Evolutionary conservation across 1,140 invertebrate genomes (phyloP), one percentile per base, ranked within the genome.

Genomic region (Drosophila repleta): DNA sequence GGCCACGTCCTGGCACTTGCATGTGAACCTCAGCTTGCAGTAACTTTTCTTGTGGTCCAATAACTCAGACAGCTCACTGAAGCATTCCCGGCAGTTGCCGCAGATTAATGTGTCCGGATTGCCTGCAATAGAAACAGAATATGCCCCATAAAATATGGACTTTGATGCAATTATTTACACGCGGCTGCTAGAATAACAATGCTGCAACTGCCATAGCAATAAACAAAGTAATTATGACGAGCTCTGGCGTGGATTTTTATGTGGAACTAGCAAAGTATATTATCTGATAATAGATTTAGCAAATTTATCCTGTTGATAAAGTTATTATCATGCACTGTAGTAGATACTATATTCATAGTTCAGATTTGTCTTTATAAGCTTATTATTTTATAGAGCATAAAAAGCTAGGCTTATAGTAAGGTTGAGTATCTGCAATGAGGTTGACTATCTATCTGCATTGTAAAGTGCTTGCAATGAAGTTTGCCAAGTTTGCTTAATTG

Each of bases 41-140:
- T 96, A 96, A 74, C 94, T 94, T 91, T 96, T 96, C 92, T 97
- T 97, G 93, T 97, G 96, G 84, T 97, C 96, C 75, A 97, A 94
- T 80, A 97, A 93, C 82, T 96, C 96, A 84, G 95, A 94, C 32
- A 97, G 93, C 77, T 96, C 96, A 52, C 94, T 94, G 92, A 97
- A 97, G 92, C 96, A 94, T 92, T 96, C 95, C 79, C 96, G 93
- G 92, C 96, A 97, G 92, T 96, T 97, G 69, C 96, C 96, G 92
- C 96, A 97, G 85, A 97, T 97, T 90, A 97, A 93, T 90, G 97
- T 96, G 92, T 97, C 96, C 76, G 95, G 95, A 92, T 96, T 96
- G 93, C 95, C 96, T 96, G 92, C 1, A 94, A 94, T 70, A 67
- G 66, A 52, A 39, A 18, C 10, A 35, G 61, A 26, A 52, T 13